These are phyloP conservation scores for Yponomeuta plumbellus DNA, from an alignment of 2,888 invertebrate species.

Conservation along the genomic window DNA sequence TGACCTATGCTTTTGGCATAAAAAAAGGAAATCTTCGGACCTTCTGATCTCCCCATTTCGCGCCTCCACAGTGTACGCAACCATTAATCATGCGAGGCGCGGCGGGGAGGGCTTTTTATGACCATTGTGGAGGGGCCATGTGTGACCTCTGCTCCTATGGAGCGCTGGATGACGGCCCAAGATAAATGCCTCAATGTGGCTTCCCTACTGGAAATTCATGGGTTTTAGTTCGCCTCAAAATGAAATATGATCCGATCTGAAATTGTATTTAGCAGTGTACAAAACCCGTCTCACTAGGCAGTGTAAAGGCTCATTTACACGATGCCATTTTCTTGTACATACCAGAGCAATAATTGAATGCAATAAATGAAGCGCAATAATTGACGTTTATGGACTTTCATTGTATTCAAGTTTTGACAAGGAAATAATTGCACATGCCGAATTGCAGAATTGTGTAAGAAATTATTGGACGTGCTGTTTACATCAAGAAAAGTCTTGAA, in stretches of 20 bases:
- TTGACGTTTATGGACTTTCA: too few relatives aligned
- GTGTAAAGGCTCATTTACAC: too few relatives aligned
- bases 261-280: background rate
- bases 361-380: too few relatives aligned
- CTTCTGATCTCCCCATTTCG: slow-evolving; percentile 1
- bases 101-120: slow-evolving; percentile 30
- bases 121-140: slow-evolving; percentile 25
- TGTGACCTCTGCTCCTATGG: slow-evolving; percentile 11
- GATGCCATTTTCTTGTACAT: too few relatives aligned
- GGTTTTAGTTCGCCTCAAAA: background rate
- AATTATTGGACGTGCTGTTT: too few relatives aligned
- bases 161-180: background rate
- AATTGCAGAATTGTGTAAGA: too few relatives aligned
- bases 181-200: slow-evolving; percentile 1
- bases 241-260: background rate
- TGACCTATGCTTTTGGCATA: background rate
- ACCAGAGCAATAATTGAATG: too few relatives aligned
- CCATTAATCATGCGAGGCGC: slow-evolving; percentile 30
- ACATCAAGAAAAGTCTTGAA: too few relatives aligned
- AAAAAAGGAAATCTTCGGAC: background rate
- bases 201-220: background rate
- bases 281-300: background rate
- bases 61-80: slow-evolving; percentile 16
- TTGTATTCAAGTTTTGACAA: too few relatives aligned
- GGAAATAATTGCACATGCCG: too few relatives aligned